Conservation (phyloP, 2,888 invertebrate genomes). For the Parapristionchus giblindavisi region DNA sequence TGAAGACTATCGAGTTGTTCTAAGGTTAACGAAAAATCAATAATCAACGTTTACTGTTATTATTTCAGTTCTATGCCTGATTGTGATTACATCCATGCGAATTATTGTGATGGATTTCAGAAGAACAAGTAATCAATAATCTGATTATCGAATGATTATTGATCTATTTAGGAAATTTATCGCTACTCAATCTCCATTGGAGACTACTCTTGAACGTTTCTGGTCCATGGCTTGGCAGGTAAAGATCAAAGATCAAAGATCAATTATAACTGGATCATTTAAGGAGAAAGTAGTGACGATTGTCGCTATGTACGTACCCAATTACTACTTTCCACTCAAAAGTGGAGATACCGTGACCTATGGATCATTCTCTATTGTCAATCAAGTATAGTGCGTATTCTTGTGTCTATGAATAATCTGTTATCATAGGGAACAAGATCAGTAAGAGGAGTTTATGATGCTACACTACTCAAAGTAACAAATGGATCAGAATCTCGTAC, state of each 20-base stretch:
- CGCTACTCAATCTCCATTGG: slow-evolving; percentile 4
- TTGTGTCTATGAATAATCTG: too few relatives aligned
- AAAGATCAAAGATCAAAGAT: too few relatives aligned
- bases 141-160: too few relatives aligned
- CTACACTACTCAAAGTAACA: slow-evolving; percentile 10
- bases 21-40: too few relatives aligned
- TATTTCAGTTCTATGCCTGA: too few relatives aligned
- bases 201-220: neutral
- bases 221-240: slow-evolving; percentile 36
- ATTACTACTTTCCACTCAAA: neutral
- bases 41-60: too few relatives aligned
- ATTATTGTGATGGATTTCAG: slow-evolving; percentile 23
- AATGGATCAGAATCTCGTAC: neutral
- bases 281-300: slow-evolving; percentile 20
- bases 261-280: too few relatives aligned
- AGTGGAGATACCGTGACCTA: neutral
- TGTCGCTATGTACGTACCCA: neutral
- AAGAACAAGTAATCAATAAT: slow-evolving; percentile 8
- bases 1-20: slow-evolving; percentile 8
- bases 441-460: neutral
- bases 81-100: slow-evolving; percentile 24
- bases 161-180: slow-evolving; percentile 32
- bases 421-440: slow-evolving; percentile 10
- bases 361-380: neutral
- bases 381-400: neutral